Evolutionary conservation across 2,888 invertebrate species (phyloP).

Genomic region (Yponomeuta plumbellus): DNA sequence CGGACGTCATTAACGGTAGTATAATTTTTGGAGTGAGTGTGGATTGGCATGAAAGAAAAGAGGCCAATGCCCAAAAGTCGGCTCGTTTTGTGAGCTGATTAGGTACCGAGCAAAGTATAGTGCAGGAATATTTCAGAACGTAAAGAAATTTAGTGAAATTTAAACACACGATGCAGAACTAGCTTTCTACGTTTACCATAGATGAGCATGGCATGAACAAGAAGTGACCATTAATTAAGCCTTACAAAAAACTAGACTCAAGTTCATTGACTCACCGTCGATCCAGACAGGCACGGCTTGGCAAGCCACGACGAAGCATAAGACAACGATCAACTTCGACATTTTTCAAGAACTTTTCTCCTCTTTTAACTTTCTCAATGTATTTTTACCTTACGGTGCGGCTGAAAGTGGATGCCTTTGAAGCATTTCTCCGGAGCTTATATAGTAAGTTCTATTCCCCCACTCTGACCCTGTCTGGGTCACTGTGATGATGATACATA

Average conservation of each 20-base stretch:
- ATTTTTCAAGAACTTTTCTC: slow-evolving; percentile 35
- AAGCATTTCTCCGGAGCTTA: slow-evolving; percentile 57
- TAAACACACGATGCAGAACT: too few species aligned
- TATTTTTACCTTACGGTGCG: slow-evolving; percentile 47
- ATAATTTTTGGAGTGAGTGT: too few species aligned
- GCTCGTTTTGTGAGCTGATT: too few species aligned
- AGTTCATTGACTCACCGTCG: slow-evolving; percentile 20
- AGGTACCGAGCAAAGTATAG: too few species aligned
- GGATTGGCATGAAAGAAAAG: too few species aligned
- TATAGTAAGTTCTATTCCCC: slow-evolving; percentile 59
- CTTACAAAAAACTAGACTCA: not conserved
- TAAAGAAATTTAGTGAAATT: too few species aligned
- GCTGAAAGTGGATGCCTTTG: slow-evolving; percentile 51
- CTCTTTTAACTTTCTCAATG: slow-evolving; percentile 27
- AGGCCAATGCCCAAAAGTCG: too few species aligned
- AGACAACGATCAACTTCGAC: slow-evolving; percentile 50
- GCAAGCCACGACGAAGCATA: slow-evolving; percentile 40
- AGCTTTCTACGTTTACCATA: too few species aligned
- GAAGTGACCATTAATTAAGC: not conserved
- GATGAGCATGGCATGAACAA: not conserved
- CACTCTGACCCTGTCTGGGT: slow-evolving; percentile 47
- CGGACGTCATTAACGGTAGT: too few species aligned
- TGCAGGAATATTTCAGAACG: too few species aligned
- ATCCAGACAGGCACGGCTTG: slow-evolving; percentile 50
- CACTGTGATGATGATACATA: slow-evolving; percentile 53